These are phyloP conservation scores for Phyllostomus discolor DNA, from an alignment of 2,113 vertebrate species.

Conservation along the genomic window DNA sequence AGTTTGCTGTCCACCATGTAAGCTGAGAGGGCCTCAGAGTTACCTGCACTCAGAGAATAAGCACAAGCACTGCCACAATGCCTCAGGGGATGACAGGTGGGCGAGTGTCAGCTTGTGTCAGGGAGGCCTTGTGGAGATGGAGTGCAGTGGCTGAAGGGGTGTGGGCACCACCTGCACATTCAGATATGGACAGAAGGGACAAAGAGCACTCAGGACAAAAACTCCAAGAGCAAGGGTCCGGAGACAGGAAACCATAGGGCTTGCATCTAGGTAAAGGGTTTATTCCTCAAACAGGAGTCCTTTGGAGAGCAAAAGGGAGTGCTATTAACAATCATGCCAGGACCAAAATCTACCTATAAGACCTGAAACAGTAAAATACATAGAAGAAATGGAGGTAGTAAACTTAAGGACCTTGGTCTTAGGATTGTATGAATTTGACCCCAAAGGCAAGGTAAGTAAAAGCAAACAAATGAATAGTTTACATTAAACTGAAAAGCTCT, in stretches of 20 bases:
- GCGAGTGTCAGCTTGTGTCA: background rate
- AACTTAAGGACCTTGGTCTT: background rate
- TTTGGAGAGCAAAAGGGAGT: background rate
- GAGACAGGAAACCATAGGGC: background rate
- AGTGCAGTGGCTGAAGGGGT: background rate
- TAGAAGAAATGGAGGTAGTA: background rate
- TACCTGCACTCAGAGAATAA: background rate
- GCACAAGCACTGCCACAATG: background rate
- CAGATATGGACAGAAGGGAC: background rate
- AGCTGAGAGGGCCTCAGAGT: background rate
- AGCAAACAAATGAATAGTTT: background rate
- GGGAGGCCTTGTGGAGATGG: background rate
- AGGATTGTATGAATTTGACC: background rate
- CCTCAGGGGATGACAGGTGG: background rate
- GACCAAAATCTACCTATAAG: background rate
- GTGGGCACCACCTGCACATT: background rate
- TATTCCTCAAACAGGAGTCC: background rate
- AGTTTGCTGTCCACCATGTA: background rate
- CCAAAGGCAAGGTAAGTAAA: background rate
- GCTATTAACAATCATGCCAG: background rate
- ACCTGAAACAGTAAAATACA: background rate
- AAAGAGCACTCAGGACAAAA: background rate
- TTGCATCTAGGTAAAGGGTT: background rate
- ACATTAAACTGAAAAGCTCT: background rate
- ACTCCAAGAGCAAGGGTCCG: background rate